phyloP scores from a whole-genome alignment of 2,888 invertebrate genomes.

The Polylopha cassiicola region DNA sequence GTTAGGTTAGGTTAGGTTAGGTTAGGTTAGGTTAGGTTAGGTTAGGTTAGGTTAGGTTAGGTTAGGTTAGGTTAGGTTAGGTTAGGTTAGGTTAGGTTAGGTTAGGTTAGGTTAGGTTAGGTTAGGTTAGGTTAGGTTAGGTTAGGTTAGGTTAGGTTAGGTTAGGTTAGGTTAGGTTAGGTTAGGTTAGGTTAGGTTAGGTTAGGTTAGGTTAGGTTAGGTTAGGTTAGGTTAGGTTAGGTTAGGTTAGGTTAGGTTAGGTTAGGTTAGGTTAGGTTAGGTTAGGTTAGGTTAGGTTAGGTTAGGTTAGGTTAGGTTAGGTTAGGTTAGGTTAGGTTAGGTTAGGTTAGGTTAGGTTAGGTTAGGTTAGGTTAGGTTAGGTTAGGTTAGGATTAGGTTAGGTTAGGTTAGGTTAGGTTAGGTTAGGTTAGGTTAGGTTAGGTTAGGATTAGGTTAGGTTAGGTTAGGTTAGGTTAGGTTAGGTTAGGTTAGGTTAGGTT shows the following conservation, averaged over 20 bases:
- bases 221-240: constrained; percentile 30
- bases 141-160: constrained; percentile 28
- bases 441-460: constrained; percentile 14
- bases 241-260: constrained; percentile 24
- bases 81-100: constrained; percentile 31
- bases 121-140: constrained; percentile 23
- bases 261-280: constrained; percentile 26
- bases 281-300: constrained; percentile 28
- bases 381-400: constrained; percentile 14
- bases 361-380: constrained; percentile 22
- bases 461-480: constrained; percentile 14
- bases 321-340: constrained; percentile 10
- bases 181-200: constrained; percentile 31
- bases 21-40: constrained; percentile 28
- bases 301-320: constrained; percentile 22
- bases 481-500: constrained; percentile 4
- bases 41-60: constrained; percentile 30
- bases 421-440: constrained; percentile 14
- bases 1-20: constrained; percentile 29
- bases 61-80: constrained; percentile 32
- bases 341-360: constrained; percentile 19
- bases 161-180: constrained; percentile 33
- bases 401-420: constrained; percentile 14
- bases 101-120: constrained; percentile 31
- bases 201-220: constrained; percentile 30